Evolutionary conservation across 2,888 invertebrate genomes (phyloP).

Genomic region (Cylindroiulus punctatus): DNA sequence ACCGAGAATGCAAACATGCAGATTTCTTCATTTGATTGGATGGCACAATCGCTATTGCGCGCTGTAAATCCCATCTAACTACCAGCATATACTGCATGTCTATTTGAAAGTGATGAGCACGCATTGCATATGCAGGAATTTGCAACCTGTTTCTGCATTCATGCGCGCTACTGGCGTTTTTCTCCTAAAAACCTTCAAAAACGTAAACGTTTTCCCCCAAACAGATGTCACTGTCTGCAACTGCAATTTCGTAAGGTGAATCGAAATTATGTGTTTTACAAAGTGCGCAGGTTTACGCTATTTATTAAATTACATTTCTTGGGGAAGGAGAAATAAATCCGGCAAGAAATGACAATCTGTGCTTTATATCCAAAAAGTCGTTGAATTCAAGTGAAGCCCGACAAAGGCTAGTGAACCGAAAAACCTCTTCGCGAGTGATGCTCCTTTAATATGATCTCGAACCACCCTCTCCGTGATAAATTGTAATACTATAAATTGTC

Average conservation of each 20-base stretch:
- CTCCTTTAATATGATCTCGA: not conserved
- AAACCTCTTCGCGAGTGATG: not conserved
- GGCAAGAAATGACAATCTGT: conserved; percentile 35
- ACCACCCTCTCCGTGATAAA: not conserved
- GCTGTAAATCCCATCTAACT: not conserved
- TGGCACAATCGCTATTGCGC: not conserved
- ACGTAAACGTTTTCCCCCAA: not conserved
- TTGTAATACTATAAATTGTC: not conserved
- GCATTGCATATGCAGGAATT: not conserved
- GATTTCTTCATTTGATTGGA: not conserved
- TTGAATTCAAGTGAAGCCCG: conserved; percentile 1
- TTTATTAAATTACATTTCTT: conserved; percentile 19
- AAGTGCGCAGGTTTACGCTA: not conserved
- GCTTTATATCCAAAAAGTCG: conserved; percentile 1
- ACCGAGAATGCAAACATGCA: not conserved
- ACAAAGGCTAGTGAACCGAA: conserved; percentile 33
- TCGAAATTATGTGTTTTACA: not conserved
- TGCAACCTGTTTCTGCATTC: not conserved
- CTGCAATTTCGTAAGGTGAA: not conserved
- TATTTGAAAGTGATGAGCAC: conserved; percentile 4
- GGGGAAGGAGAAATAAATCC: not conserved
- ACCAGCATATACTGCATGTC: not conserved
- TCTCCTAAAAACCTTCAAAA: not conserved
- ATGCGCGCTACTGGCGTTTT: not conserved
- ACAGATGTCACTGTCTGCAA: not conserved